Base-by-base conservation (phyloP, 2,797 vertebrate species). In the Phoxinus dragarum region DNA sequence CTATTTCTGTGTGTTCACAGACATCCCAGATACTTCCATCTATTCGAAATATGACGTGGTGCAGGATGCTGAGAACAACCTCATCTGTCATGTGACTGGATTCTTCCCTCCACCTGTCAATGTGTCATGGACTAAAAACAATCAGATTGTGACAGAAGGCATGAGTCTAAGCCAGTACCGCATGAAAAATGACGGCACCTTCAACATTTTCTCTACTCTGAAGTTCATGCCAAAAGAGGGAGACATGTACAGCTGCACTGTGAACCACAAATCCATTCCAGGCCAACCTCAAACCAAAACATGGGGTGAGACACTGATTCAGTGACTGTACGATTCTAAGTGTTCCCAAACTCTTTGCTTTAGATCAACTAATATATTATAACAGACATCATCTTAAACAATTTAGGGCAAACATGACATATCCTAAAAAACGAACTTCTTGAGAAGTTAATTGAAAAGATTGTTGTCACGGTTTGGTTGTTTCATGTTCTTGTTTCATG, bases 211-310 rank as follows among this genome's bases (percentile, higher is more conserved):
- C 87, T 95, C 95, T 1, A 94, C 93, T 52, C 89, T 97, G 91
- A 92, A 88, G 11, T 89, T 96, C 90, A 96, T 91, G 0, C 96
- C 95, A 0, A 52, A 67, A 1, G 49, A 93, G 14, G 92, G 88
- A 0, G 96, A 97, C 61, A 9, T 94, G 72, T 97, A 93, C 92
- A 89, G 93, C 88, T 97, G 96, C 89, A 89, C 88, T 0, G 94
- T 95, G 84, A 89, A 90, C 47, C 94, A 94, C 16, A 31, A 47
- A 0, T 89, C 94, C 2, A 91, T 95, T 31, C 21, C 82, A 11
- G 86, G 9, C 3, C 36, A 8, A 3, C 92, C 93, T 0, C 27
- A 69, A 10, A 86, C 94, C 14, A 91, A 64, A 66, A 92, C 89
- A 59, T 97, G 95, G 95, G 94, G 96, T 96, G 71, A 95, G 90